Base-by-base conservation (phyloP, 2,113 vertebrate species). In the Apus apus region DNA sequence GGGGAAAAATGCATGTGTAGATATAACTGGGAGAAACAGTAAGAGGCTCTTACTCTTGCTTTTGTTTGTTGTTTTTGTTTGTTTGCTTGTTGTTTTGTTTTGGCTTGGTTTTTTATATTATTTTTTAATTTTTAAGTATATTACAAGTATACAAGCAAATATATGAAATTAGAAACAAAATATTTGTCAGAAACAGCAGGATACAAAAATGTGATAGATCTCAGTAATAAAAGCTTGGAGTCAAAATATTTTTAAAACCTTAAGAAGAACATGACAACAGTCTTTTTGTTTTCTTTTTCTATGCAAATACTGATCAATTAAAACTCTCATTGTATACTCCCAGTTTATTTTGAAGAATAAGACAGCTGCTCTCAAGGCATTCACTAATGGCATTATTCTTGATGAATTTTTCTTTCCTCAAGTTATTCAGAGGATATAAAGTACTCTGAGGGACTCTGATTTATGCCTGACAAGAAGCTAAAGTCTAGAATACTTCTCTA, bases 321-420 rank as follows among this genome's bases (percentile, higher is more conserved):
- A 96, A 96, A 81, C 54, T 75, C 94, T 94, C 93, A 97, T 96
- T 96, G 92, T 94, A 89, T 94, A 97, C 94, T 97, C 97, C 96
- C 89, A 88, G 75, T 95, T 97, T 97, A 83, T 97, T 97, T 96
- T 96, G 96, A 89, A 97, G 95, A 98, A 97, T 97, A 98, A 98
- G 95, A 98, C 98, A 97, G 97, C 95, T 98, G 73, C 94, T 98
- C 97, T 98, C 94, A 94, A 98, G 98, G 97, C 97, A 97, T 97
- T 97, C 97, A 93, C 94, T 97, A 98, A 96, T 97, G 97, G 94
- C 95, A 95, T 98, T 98, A 97, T 96, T 98, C 97, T 97, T 98
- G 97, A 98, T 98, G 95, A 98, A 98, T 98, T 98, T 97, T 90
- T 94, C 94, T 97, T 98, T 96, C 95, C 97, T 98, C 95, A 94